phyloP scores from a whole-genome alignment of 2,888 invertebrate genomes.

The Perdita meconis region DNA sequence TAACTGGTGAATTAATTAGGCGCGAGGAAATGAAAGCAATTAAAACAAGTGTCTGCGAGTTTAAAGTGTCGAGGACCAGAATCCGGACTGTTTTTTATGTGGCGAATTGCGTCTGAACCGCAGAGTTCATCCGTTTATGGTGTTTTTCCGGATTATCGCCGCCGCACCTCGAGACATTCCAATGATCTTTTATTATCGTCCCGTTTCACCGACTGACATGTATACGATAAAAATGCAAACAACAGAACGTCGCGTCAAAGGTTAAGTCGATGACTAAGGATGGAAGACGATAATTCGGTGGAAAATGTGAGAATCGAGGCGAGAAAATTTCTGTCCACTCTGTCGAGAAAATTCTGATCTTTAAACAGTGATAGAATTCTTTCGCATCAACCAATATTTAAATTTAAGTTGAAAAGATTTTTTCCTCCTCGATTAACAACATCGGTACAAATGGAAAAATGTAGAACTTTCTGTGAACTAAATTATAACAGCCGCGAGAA shows the following conservation, averaged over 20 bases:
- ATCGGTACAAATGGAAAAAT: not conserved
- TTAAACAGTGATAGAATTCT: not conserved
- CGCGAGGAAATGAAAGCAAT: not conserved
- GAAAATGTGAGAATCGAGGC: conserved; percentile 1
- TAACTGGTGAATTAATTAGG: not conserved
- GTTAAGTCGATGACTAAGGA: conserved; percentile 50
- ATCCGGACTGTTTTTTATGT: not conserved
- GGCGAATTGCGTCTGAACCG: not conserved
- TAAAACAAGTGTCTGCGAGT: not conserved
- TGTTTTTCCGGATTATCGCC: conserved; percentile 28
- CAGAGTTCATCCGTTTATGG: not conserved
- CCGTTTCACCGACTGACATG: not conserved
- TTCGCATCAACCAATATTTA: too few relatives aligned
- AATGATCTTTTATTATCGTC: conserved; percentile 12
- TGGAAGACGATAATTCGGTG: conserved; percentile 34
- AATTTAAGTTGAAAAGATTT: too few relatives aligned
- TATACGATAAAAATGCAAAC: conserved; percentile 45
- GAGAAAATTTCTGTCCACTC: not conserved
- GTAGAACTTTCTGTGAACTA: not conserved
- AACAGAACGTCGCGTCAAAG: conserved; percentile 47
- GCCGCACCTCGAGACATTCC: not conserved
- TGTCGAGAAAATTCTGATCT: not conserved
- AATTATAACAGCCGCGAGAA: too few relatives aligned
- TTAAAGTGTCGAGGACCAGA: not conserved
- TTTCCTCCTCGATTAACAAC: too few relatives aligned